Percentiles rank a stretch among this genome's conserved stretches.
Conservation (phyloP, 2,888 invertebrate species). For the Philaethria dido region DNA sequence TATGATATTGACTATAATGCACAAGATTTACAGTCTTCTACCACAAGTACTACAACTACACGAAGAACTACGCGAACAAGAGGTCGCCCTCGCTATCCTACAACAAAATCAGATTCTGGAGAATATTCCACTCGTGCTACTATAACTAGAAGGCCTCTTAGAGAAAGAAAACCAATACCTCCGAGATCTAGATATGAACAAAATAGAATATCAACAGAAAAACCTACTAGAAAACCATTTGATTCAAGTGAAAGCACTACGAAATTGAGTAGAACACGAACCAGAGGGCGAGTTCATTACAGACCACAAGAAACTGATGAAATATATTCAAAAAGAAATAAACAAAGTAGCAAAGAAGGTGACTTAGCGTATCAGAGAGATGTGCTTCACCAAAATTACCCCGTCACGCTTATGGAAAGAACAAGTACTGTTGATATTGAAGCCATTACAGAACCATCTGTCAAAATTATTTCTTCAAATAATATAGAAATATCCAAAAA, state of each 20-base stretch:
- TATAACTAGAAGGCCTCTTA: slow-evolving; percentile 76
- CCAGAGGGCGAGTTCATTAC: slow-evolving; percentile 81
- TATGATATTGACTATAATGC: slow-evolving; percentile 57
- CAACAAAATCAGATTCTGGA: slow-evolving; percentile 68
- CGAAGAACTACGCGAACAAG: slow-evolving; percentile 64
- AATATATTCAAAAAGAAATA: slow-evolving; percentile 59
- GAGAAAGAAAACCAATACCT: slow-evolving; percentile 79
- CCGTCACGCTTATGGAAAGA: slow-evolving; percentile 81
- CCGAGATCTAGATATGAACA: slow-evolving; percentile 68
- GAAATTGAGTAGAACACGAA: slow-evolving; percentile 66
- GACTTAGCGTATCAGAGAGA: slow-evolving; percentile 86
- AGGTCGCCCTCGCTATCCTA: slow-evolving; percentile 73
- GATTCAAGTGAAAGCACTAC: slow-evolving; percentile 67
- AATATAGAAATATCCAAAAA: slow-evolving; percentile 53
- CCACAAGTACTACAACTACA: slow-evolving; percentile 68
- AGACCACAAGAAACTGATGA: slow-evolving; percentile 72
- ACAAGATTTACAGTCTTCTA: slow-evolving; percentile 53
- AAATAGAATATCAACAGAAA: slow-evolving; percentile 72
- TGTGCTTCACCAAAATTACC: slow-evolving; percentile 86
- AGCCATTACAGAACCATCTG: slow-evolving; percentile 72
- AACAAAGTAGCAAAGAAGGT: slow-evolving; percentile 60
- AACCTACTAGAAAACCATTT: slow-evolving; percentile 56
- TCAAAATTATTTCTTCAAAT: slow-evolving; percentile 56
- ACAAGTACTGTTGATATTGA: slow-evolving; percentile 77
- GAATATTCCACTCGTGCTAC: slow-evolving; percentile 69